Percentiles rank a stretch among this genome's conserved stretches.
phyloP scores from a whole-genome alignment of 2,113 vertebrate species.

The Campylomormyrus tamandua region DNA sequence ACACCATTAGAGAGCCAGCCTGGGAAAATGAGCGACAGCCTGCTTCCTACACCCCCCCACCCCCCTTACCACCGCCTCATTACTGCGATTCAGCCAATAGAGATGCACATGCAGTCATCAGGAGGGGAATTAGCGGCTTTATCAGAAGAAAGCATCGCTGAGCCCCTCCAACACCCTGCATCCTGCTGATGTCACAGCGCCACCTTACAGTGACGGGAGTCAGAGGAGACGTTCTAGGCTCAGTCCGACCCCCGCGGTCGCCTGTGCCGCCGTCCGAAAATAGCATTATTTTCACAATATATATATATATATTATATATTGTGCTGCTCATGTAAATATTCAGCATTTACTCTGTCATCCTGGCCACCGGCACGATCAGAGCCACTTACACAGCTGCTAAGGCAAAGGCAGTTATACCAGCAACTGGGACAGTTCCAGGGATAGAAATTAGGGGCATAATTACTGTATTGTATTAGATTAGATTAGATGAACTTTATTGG shows the following conservation, averaged over 20 bases:
- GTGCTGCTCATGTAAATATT: background rate
- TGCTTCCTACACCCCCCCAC: background rate
- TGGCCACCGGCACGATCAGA: background rate
- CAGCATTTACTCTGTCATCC: background rate
- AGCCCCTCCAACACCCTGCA: background rate
- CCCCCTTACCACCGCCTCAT: conserved; percentile 12
- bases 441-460: background rate
- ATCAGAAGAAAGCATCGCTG: background rate
- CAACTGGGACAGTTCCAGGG: background rate
- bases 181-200: background rate
- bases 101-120: conserved; percentile 11
- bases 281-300: background rate
- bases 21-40: background rate
- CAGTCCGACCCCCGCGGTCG: background rate
- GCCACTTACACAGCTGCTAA: background rate
- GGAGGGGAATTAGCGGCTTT: background rate
- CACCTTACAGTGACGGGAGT: background rate
- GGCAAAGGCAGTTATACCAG: background rate
- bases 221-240: background rate
- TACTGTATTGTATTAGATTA: background rate
- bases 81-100: background rate
- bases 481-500: background rate
- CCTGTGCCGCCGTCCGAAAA: background rate
- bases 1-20: background rate
- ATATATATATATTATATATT: background rate